Base-by-base conservation (phyloP, 1,140 invertebrate species). In the Microplitis mediator region DNA sequence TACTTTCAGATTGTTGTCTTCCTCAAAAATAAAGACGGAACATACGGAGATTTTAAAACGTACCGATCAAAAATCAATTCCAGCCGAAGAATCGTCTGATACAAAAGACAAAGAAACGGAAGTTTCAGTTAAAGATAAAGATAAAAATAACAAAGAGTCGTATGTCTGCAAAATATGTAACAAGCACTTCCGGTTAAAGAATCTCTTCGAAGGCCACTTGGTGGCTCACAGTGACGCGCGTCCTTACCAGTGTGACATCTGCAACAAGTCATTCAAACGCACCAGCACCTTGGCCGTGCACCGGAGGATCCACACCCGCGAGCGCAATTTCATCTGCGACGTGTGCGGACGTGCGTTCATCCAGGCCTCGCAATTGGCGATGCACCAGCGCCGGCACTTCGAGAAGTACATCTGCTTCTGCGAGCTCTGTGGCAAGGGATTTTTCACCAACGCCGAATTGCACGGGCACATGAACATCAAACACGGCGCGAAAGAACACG, bases 151-250 rank as follows among this genome's bases (percentile, higher is more conserved):
- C 1, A 62, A 64, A 66, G 39, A 51, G 9, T 11, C 34, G 6
- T 87, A 83, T 32, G 73, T 83, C 36, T 91, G 90, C 75, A 75
- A 78, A 4, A 65, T 85, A 11, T 91, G 90, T 73, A 64, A 74
- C 3, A 89, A 88, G 68, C 76, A 76, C 13, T 88, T 90, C 68
- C 72, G 76, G 35, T 79, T 84, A 3, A 88, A 88, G 72, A 87
- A 86, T 73, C 83, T 88, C 0, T 87, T 90, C 74, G 87, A 90
- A 4, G 81, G 85, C 5, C 88, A 89, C 34, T 76, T 85, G 31
- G 79, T 88, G 4, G 63, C 86, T 8, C 90, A 91, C 79, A 82
- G 80, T 14, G 81, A 83, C 3, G 81, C 79, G 0, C 84, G 88
- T 2, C 89, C 89, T 0, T 87, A 88, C 77, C 72, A 81, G 4